Conservation (phyloP, 1,140 invertebrate species). For the Doryteuthis pealeii region DNA sequence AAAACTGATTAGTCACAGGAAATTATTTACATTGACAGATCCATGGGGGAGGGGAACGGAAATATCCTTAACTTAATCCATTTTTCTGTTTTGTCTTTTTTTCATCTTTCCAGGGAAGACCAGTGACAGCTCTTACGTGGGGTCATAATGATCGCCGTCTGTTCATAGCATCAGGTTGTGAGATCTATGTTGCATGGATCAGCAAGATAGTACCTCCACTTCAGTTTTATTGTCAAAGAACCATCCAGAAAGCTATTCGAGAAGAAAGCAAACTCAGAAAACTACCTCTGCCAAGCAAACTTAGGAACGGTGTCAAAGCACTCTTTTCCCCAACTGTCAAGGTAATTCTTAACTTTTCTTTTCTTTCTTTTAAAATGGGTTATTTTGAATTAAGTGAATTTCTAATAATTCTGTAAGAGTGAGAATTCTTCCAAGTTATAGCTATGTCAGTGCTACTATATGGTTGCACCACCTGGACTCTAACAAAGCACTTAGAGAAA, state of each 20-base stretch:
- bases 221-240: constrained; percentile 81
- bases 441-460: no score
- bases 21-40: no score
- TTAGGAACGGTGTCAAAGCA: constrained; percentile 80
- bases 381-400: constrained; percentile 5
- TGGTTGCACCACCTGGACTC: no score
- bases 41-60: no score
- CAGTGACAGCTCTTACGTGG: constrained; percentile 92
- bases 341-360: constrained; percentile 63
- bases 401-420: no score
- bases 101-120: constrained; percentile 65
- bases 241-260: constrained; percentile 67
- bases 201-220: constrained; percentile 81
- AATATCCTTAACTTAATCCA: no score
- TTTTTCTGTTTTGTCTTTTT: not conserved
- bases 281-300: constrained; percentile 81
- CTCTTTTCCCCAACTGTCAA: constrained; percentile 94
- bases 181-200: constrained; percentile 87
- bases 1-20: no score
- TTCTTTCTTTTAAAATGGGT: not conserved
- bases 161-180: constrained; percentile 85
- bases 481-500: no score
- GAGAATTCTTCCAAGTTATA: no score
- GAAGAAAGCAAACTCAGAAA: constrained; percentile 65
- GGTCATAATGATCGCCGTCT: constrained; percentile 94